Percentiles rank a stretch among this genome's conserved stretches.
Conservation (phyloP, 2,888 invertebrate species). For the Megaustenia siamemsis region DNA sequence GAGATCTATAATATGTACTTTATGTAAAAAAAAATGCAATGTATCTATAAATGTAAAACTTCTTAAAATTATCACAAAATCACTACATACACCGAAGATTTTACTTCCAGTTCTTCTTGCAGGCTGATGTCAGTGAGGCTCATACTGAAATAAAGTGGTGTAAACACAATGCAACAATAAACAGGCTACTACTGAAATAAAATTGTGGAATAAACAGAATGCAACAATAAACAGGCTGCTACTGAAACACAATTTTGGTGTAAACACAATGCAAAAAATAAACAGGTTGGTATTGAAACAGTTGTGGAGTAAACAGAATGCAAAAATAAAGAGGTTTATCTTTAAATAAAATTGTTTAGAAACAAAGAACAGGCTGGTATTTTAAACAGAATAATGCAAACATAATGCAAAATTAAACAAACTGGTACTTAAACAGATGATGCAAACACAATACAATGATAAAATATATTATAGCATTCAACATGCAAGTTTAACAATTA, state of each 20-base stretch:
- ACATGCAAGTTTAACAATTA: too few relatives aligned
- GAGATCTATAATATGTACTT: too few relatives aligned
- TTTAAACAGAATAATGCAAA: too few relatives aligned
- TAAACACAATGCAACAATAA: slow-evolving; percentile 48
- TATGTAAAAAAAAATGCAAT: not conserved
- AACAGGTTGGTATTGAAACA: slow-evolving; percentile 65
- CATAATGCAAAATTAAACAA: too few relatives aligned
- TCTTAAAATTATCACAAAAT: not conserved
- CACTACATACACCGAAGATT: slow-evolving; percentile 46
- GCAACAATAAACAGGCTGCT: slow-evolving; percentile 50
- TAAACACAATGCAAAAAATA: slow-evolving; percentile 49
- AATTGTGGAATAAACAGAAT: slow-evolving; percentile 57
- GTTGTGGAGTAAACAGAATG: too few relatives aligned
- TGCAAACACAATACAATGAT: too few relatives aligned
- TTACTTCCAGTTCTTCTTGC: slow-evolving; percentile 52
- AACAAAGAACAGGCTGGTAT: too few relatives aligned
- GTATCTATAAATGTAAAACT: not conserved
- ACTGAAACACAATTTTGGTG: slow-evolving; percentile 69
- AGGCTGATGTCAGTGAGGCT: slow-evolving; percentile 70
- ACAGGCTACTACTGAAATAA: slow-evolving; percentile 66
- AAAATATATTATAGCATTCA: too few relatives aligned
- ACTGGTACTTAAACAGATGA: too few relatives aligned
- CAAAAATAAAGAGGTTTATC: too few relatives aligned
- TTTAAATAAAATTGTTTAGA: too few relatives aligned
- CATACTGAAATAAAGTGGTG: slow-evolving; percentile 68